phyloP scores from a whole-genome alignment of 1,140 invertebrate genomes.

The Drosophila mayri region DNA sequence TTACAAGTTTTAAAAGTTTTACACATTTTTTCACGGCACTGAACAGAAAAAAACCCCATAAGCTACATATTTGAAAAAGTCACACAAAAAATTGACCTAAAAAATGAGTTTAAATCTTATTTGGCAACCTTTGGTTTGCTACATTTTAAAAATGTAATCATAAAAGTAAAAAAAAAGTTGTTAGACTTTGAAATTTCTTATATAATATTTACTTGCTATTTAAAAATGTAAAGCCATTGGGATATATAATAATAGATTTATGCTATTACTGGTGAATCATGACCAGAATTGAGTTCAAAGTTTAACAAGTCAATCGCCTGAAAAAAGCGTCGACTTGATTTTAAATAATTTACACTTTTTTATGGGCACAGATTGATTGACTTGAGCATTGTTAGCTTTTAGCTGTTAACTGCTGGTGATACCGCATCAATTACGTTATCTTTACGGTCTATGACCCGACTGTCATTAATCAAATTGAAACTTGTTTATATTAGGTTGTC shows the following conservation, averaged over 20 bases:
- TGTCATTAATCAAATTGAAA: slow-evolving; percentile 38
- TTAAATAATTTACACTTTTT: not conserved
- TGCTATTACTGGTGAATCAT: not conserved
- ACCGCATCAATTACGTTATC: slow-evolving; percentile 33
- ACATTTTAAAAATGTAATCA: not conserved
- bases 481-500: too few species aligned
- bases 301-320: not conserved
- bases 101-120: too few species aligned
- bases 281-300: not conserved
- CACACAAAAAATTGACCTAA: not conserved
- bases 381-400: slow-evolving; percentile 12
- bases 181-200: not conserved
- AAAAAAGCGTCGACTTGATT: not conserved
- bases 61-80: not conserved
- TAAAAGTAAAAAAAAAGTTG: not conserved
- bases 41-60: not conserved
- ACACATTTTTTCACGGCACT: not conserved
- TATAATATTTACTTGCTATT: not conserved
- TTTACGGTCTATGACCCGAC: slow-evolving; percentile 29
- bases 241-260: not conserved
- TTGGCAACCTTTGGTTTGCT: not conserved
- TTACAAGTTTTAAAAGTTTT: not conserved
- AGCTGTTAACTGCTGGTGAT: not conserved
- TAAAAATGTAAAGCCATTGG: not conserved
- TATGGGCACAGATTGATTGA: slow-evolving; percentile 15